phyloP scores from a whole-genome alignment of 1,140 invertebrate species.

The Macrosteles quadrilineatus region DNA sequence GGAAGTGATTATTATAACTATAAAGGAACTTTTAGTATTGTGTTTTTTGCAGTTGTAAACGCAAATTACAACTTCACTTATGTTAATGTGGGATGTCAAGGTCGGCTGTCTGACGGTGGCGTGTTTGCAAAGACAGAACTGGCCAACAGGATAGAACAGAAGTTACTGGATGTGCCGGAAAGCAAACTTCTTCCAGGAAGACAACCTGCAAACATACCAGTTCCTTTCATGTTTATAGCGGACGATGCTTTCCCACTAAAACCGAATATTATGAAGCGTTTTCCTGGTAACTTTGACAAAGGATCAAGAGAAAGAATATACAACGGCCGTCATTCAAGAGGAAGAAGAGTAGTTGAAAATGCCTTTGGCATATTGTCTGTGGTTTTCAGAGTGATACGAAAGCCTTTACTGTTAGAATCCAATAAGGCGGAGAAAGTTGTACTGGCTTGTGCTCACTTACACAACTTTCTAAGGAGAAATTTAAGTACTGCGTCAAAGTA shows the following conservation, averaged over 20 bases:
- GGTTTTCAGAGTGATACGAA: conserved; percentile 30
- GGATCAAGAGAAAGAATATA: conserved; percentile 41
- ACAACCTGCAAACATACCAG: conserved; percentile 36
- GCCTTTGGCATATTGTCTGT: conserved; percentile 46
- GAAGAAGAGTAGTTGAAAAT: conserved; percentile 48
- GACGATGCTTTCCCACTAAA: conserved; percentile 49
- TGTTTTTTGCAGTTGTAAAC: too few relatives aligned
- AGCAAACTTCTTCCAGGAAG: conserved; percentile 8
- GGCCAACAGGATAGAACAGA: neutral
- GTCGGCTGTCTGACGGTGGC: too few relatives aligned
- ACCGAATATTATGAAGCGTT: conserved; percentile 48
- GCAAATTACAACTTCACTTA: too few relatives aligned
- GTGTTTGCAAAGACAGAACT: neutral
- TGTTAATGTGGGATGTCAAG: too few relatives aligned
- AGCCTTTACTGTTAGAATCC: conserved; percentile 5
- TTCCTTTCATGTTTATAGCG: conserved; percentile 50
- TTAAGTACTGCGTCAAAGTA: conserved; percentile 29
- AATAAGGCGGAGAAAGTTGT: neutral
- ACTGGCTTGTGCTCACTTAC: conserved; percentile 30
- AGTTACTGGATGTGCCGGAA: neutral
- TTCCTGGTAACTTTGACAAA: conserved; percentile 34
- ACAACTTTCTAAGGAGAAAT: conserved; percentile 47
- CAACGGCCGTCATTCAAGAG: conserved; percentile 45
- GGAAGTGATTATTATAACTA: neutral
- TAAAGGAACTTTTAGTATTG: too few relatives aligned